Evolutionary conservation across 1,140 invertebrate species (phyloP).

Genomic region (Meteorus sp.): DNA sequence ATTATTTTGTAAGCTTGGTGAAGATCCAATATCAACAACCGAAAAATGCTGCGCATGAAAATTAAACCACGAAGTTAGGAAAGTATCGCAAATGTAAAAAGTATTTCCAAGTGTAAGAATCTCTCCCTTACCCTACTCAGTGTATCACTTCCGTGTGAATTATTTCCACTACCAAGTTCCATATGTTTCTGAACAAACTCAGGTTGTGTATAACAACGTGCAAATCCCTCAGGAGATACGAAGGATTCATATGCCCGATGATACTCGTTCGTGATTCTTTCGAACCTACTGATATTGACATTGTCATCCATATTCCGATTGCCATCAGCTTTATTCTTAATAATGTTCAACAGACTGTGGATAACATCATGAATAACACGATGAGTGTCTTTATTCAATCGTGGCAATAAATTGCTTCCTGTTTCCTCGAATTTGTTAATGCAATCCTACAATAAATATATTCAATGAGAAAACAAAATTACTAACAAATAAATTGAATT

Average conservation of each 20-base stretch:
- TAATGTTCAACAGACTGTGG: constrained; percentile 38
- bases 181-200: too few relatives aligned
- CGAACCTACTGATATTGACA: constrained; percentile 12
- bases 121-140: too few relatives aligned
- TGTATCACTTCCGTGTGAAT: too few relatives aligned
- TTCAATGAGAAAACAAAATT: neutral
- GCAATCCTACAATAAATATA: constrained; percentile 32
- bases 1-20: too few relatives aligned
- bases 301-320: constrained; percentile 26
- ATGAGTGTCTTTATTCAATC: constrained; percentile 36
- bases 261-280: neutral
- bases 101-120: too few relatives aligned
- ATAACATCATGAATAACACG: constrained; percentile 36
- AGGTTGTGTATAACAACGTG: constrained; percentile 34
- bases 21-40: too few relatives aligned
- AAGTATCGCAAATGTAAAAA: too few relatives aligned
- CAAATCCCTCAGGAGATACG: constrained; percentile 22
- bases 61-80: too few relatives aligned
- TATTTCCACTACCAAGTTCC: too few relatives aligned
- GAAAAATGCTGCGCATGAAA: too few relatives aligned
- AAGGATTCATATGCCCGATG: constrained; percentile 25
- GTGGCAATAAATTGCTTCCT: constrained; percentile 45
- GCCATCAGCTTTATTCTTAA: constrained; percentile 33
- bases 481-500: neutral
- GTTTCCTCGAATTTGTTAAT: constrained; percentile 44